Base-by-base conservation (phyloP, 2,888 invertebrate species). In the Lasioglossum malachurum region DNA sequence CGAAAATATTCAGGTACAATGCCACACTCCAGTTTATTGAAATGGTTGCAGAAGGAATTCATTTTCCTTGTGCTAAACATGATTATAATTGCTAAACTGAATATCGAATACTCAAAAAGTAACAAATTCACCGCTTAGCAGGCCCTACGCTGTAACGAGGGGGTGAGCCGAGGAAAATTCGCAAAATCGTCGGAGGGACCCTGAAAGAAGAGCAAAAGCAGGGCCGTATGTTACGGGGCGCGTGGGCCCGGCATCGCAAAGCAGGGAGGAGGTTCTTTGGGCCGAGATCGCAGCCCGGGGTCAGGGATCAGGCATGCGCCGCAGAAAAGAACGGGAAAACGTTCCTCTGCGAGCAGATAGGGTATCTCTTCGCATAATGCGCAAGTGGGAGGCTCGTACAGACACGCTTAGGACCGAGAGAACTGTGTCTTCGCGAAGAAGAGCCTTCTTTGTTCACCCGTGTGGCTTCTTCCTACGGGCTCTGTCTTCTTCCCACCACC, bases 291-390 rank as follows among this genome's bases (percentile, higher is more conserved):
- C 64, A 49, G 90, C 89, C 91, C 87, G 84, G 91, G 94, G 93
- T 93, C 93, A 94, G 92, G 87, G 94, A 93, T 94, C 94, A 93
- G 77, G 87, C 87, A 79, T 73, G 81, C 82, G 78, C 82, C 84
- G 80, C 78, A 84, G 92, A 91, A 91, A 92, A 91, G 92, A 91
- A 92, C 89, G 87, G 91, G 92, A 91, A 93, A 89, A 89, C 88
- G 92, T 91, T 88, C 79, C 88, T 89, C 85, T 85, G 85, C 89
- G 89, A 84, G 80, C 90, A 93, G 93, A 93, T 93, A 92, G 90
- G 91, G 86, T 93, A 93, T 93, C 93, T 92, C 77, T 80, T 81
- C 89, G 93, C 91, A 93, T 92, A 93, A 93, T 93, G 91, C 92
- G 91, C 93, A 92, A 93, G 93, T 93, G 93, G 93, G 93, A 93